Evolutionary conservation across 2,888 invertebrate genomes (phyloP).

Genomic region (Belgica antarctica): DNA sequence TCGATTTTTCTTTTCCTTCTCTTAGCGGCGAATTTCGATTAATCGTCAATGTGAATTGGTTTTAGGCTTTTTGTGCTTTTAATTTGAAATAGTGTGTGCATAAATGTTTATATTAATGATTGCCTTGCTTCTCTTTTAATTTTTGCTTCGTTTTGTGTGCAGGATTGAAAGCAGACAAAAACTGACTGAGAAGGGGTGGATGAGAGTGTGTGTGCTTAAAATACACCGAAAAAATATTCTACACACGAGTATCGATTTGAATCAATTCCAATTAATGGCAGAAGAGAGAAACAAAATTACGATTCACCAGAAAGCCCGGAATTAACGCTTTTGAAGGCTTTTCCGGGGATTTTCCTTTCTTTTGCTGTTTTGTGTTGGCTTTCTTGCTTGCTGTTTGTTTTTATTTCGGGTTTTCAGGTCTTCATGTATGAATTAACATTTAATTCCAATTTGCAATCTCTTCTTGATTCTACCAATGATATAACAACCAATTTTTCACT

Average conservation of each 20-base stretch:
- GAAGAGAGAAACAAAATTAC: not conserved
- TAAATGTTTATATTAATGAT: constrained; percentile 12
- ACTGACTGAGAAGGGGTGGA: not conserved
- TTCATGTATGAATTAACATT: constrained; percentile 1
- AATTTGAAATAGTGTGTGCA: constrained; percentile 17
- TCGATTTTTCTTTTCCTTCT: constrained; percentile 16
- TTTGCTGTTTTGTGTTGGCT: not conserved
- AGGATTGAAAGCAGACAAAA: not conserved
- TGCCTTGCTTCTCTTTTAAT: not conserved
- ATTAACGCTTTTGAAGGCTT: not conserved
- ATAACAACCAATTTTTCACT: constrained; percentile 35
- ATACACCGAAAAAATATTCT: not conserved
- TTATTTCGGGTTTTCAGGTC: not conserved
- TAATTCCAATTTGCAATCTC: constrained; percentile 14
- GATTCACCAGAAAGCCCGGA: not conserved
- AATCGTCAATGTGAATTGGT: not conserved
- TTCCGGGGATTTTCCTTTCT: not conserved
- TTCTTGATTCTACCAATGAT: not conserved
- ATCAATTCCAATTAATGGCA: constrained; percentile 21
- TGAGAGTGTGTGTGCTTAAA: not conserved
- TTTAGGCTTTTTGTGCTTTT: not conserved
- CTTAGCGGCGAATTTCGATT: not conserved
- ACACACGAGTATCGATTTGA: not conserved
- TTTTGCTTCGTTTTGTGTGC: too few species aligned
- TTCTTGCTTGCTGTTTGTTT: not conserved